phyloP scores from a whole-genome alignment of 2,888 invertebrate genomes.

The Tipula helvola region DNA sequence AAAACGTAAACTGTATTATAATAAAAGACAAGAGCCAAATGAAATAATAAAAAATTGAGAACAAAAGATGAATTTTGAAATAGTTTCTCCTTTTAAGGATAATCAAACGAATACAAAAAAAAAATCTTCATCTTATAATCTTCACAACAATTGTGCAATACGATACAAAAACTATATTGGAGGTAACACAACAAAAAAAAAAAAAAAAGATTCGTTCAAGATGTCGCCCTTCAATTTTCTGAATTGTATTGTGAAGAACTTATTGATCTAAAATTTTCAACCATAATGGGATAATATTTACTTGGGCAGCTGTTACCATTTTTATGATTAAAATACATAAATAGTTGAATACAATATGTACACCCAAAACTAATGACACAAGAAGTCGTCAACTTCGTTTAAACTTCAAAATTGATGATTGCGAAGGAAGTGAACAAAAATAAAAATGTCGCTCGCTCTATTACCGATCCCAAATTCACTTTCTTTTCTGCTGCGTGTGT shows the following conservation, averaged over 20 bases:
- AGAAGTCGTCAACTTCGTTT: background rate
- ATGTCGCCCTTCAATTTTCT: background rate
- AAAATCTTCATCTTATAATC: background rate
- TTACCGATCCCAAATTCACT: background rate
- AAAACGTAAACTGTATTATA: background rate
- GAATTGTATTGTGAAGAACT: background rate
- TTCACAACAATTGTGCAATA: background rate
- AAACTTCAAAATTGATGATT: background rate
- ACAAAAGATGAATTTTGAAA: background rate
- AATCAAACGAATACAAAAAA: background rate
- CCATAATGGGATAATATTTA: background rate
- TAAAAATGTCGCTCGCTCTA: background rate
- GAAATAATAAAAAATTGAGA: background rate
- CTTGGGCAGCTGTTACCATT: background rate
- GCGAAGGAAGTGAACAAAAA: background rate
- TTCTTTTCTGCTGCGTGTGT: background rate
- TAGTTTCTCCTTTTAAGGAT: background rate
- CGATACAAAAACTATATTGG: background rate
- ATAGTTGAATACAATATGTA: background rate
- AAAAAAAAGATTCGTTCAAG: background rate
- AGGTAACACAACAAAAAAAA: background rate
- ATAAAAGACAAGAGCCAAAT: background rate
- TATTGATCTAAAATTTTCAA: background rate
- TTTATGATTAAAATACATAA: background rate
- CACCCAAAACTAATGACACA: background rate